Conservation (phyloP, 1,140 invertebrate genomes). For the Eulimnadia texana region DNA sequence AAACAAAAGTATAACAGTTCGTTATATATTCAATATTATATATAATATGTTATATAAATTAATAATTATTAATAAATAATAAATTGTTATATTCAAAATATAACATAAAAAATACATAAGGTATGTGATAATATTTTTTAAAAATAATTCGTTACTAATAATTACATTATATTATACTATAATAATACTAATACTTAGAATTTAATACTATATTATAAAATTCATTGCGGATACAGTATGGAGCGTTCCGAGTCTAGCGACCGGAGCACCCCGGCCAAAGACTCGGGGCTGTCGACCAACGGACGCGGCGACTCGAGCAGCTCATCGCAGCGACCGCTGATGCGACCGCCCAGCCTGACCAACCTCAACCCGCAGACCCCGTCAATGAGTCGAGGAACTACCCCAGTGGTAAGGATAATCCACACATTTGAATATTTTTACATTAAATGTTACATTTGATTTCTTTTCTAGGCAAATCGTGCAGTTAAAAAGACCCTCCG, state of each 20-base stretch:
- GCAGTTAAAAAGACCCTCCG: background rate
- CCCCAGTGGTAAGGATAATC: background rate
- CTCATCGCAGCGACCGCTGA: conserved; percentile 18
- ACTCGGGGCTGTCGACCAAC: background rate
- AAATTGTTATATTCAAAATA: conserved; percentile 14
- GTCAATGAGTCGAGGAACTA: conserved; percentile 6
- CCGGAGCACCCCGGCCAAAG: background rate
- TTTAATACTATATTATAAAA: background rate
- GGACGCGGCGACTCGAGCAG: background rate
- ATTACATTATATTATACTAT: background rate
- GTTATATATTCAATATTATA: background rate
- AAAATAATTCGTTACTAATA: background rate
- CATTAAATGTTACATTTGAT: no score
- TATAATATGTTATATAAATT: background rate
- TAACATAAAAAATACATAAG: no score
- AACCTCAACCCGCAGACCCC: background rate
- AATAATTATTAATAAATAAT: background rate
- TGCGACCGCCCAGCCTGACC: conserved; percentile 16
- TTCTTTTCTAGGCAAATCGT: background rate
- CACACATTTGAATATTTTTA: no score
- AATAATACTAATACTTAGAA: background rate
- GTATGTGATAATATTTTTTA: no score
- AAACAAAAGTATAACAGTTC: background rate
- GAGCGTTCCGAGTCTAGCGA: conserved; percentile 11
- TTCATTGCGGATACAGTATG: conserved; percentile 10